Evolutionary conservation across 1,140 invertebrate genomes (phyloP).

Genomic region (Sogatella furcifera): DNA sequence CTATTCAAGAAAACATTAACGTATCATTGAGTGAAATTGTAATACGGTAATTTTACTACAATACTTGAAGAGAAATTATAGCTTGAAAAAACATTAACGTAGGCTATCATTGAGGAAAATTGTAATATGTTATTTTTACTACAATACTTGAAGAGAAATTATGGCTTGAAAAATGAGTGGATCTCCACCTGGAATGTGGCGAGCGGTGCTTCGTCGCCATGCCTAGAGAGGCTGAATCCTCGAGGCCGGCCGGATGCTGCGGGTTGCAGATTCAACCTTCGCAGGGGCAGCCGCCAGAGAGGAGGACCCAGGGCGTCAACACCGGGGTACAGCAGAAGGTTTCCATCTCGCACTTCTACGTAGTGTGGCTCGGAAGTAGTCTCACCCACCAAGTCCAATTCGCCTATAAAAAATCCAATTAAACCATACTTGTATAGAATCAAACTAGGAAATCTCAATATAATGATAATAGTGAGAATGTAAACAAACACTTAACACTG

Average conservation of each 20-base stretch:
- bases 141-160: too few species aligned
- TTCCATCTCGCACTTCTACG: slow-evolving; percentile 24
- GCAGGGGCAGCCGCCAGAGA: slow-evolving; percentile 34
- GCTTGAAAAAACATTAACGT: too few species aligned
- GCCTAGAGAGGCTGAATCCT: slow-evolving; percentile 23
- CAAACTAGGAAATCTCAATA: too few species aligned
- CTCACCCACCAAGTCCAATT: slow-evolving; percentile 37
- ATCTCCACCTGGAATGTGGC: slow-evolving; percentile 21
- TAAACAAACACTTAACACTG: too few species aligned
- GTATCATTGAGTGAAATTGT: too few species aligned
- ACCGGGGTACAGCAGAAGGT: slow-evolving; percentile 24
- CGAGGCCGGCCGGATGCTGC: slow-evolving; percentile 24
- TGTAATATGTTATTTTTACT: too few species aligned
- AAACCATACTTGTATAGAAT: background rate
- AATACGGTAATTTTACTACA: too few species aligned
- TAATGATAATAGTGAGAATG: too few species aligned
- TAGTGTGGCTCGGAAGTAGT: slow-evolving; percentile 13
- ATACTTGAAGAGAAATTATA: too few species aligned
- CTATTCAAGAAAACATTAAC: too few species aligned
- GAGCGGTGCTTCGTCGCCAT: slow-evolving; percentile 18
- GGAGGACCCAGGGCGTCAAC: slow-evolving; percentile 28
- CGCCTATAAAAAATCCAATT: slow-evolving; percentile 27
- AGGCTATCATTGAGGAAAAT: too few species aligned
- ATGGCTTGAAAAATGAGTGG: too few species aligned
- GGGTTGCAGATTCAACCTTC: slow-evolving; percentile 38